Percentiles rank a stretch among this genome's conserved stretches.
Conservation (phyloP, 2,113 vertebrate species). For the Corythaixoides concolor region DNA sequence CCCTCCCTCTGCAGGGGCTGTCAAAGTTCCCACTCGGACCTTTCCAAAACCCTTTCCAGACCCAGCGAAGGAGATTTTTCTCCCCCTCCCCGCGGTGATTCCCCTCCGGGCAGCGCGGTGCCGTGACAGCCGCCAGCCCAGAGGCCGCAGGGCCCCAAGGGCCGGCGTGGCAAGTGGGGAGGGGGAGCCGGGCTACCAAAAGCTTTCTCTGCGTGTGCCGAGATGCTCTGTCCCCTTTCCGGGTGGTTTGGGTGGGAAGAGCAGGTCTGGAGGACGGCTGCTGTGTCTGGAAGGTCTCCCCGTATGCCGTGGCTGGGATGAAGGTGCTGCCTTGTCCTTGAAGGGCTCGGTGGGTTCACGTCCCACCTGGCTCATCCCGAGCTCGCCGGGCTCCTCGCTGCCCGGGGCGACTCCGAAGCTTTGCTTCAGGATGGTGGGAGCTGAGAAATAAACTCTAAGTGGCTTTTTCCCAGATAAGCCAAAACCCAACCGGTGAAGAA, state of each 20-base stretch:
- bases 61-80: background rate
- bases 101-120: background rate
- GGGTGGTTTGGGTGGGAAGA: background rate
- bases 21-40: background rate
- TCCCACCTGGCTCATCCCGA: no score
- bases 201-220: background rate
- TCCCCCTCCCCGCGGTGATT: rapidly evolving
- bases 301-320: background rate
- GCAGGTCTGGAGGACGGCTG: background rate
- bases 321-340: no score
- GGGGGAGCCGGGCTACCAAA: background rate
- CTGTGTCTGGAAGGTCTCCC: background rate
- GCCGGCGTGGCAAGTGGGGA: background rate
- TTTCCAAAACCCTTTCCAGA: background rate
- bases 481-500: no score
- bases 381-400: no score
- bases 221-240: background rate
- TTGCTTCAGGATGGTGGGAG: no score
- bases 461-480: no score
- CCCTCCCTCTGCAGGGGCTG: background rate
- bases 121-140: background rate
- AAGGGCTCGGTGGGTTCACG: no score
- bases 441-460: no score
- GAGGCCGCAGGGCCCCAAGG: no score
- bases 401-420: no score